Conservation (phyloP, 2,113 vertebrate genomes). For the Notiomystis cincta region DNA sequence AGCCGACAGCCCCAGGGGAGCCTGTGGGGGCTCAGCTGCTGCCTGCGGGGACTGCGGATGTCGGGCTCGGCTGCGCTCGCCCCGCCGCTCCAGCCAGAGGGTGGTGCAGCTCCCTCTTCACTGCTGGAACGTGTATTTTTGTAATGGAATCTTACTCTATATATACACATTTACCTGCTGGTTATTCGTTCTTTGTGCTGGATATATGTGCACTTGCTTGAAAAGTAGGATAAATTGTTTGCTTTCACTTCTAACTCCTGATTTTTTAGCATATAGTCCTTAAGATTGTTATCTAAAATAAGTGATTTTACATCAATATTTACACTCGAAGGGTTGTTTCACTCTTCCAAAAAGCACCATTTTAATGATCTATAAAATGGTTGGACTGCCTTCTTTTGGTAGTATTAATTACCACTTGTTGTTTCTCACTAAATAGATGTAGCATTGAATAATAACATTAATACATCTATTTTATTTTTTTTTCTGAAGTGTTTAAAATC, state of each 20-base stretch:
- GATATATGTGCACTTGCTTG: background rate
- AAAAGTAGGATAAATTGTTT: background rate
- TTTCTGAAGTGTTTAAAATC: background rate
- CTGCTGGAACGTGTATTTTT: accelerated
- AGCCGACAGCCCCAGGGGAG: accelerated
- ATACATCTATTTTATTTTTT: background rate
- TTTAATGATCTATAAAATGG: background rate
- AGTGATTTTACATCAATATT: background rate
- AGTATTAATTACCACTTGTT: background rate
- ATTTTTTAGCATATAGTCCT: background rate
- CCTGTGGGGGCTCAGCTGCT: accelerated
- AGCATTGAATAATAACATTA: background rate
- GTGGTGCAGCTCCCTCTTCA: accelerated
- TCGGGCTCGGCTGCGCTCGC: background rate
- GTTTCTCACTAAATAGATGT: background rate
- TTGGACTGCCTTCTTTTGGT: background rate
- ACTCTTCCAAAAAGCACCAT: background rate
- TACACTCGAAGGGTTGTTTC: background rate
- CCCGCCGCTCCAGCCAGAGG: accelerated
- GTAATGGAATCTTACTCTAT: background rate
- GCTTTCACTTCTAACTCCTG: background rate
- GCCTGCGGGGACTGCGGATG: background rate
- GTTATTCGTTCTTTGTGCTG: background rate
- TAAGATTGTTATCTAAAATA: background rate
- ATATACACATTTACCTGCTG: background rate